Evolutionary conservation across 2,797 vertebrate species (phyloP).

Genomic region (Pangasius sanitwongsei): DNA sequence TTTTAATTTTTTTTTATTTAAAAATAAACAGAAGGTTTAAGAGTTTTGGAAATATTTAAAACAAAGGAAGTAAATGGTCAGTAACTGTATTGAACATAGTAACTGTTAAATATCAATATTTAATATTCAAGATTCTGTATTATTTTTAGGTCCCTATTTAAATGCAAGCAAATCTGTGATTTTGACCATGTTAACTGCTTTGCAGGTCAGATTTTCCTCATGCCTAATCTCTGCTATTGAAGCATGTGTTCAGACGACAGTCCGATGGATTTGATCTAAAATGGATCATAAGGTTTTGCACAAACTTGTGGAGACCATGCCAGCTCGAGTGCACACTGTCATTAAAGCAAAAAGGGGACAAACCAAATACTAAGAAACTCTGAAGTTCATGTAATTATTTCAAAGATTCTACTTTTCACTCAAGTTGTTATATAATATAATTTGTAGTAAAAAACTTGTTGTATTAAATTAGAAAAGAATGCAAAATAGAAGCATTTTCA

Average conservation of each 20-base stretch:
- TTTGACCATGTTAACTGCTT: background rate
- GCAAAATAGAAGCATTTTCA: background rate
- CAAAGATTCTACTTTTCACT: background rate
- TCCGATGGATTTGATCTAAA: background rate
- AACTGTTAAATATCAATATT: background rate
- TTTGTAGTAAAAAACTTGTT: background rate
- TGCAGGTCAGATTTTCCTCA: background rate
- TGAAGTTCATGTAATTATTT: background rate
- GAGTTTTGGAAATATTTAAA: background rate
- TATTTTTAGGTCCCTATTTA: background rate
- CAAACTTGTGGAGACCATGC: background rate
- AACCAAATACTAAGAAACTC: background rate
- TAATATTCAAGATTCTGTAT: too few relatives aligned
- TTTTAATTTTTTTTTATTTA: background rate
- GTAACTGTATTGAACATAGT: too few relatives aligned
- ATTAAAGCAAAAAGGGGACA: background rate
- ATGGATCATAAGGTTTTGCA: background rate
- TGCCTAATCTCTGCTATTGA: background rate
- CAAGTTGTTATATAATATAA: background rate
- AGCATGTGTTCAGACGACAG: background rate
- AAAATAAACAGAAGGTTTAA: background rate
- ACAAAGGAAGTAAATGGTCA: background rate
- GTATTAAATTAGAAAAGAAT: background rate
- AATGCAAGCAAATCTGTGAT: background rate
- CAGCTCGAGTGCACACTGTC: background rate